These are phyloP conservation scores for Vanacampus margaritifer DNA, from an alignment of 2,113 vertebrate genomes.

Conservation along the genomic window DNA sequence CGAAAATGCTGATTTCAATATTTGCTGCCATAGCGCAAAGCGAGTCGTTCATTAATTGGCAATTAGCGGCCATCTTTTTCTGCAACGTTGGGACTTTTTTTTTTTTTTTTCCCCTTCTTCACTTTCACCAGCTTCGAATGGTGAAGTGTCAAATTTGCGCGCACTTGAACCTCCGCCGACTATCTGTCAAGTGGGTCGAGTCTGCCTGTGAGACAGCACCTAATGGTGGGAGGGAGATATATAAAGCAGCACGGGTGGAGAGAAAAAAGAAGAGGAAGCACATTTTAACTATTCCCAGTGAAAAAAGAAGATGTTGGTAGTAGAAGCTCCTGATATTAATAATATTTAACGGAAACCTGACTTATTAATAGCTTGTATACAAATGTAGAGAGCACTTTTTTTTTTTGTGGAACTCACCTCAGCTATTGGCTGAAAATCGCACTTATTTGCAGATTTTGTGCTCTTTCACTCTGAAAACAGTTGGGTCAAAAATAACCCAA, in stretches of 20 bases:
- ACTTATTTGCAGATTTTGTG: too few species aligned
- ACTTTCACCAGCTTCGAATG: conserved; percentile 33
- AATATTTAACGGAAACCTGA: too few species aligned
- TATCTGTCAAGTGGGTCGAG: neutral
- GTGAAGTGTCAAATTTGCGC: conserved; percentile 30
- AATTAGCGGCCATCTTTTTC: neutral
- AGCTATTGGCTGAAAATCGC: too few species aligned
- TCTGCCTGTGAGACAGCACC: conserved; percentile 30
- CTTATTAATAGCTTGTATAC: too few species aligned
- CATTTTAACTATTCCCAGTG: neutral
- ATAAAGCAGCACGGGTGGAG: conserved; percentile 15
- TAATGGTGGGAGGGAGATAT: conserved; percentile 34
- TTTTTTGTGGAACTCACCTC: too few species aligned
- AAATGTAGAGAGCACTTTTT: too few species aligned
- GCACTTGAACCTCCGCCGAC: neutral
- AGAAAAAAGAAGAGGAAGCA: conserved; percentile 7
- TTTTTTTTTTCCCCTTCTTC: neutral
- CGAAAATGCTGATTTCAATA: neutral
- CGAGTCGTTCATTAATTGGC: neutral
- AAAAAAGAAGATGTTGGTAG: too few species aligned
- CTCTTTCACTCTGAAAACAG: too few species aligned
- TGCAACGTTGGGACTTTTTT: too few species aligned
- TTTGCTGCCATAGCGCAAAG: neutral
- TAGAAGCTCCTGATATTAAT: too few species aligned
- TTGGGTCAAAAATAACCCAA: too few species aligned